Conservation (phyloP, 2,113 vertebrate genomes). For the Nerophis lumbriciformis region DNA sequence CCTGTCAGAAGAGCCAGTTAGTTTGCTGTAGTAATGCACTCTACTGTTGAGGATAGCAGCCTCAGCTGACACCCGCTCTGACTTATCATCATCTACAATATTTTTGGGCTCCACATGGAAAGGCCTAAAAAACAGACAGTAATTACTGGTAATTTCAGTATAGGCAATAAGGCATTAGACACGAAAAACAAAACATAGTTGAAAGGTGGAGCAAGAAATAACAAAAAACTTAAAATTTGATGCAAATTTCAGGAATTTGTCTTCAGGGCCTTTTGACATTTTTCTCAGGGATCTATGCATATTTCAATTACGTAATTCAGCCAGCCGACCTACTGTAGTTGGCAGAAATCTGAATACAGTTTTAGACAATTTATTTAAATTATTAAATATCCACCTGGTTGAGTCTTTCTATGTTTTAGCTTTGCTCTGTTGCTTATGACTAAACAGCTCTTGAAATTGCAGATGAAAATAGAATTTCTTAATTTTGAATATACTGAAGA, state of each 20-base stretch:
- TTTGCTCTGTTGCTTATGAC: neutral
- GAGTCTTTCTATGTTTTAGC: neutral
- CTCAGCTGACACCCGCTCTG: conserved; percentile 81
- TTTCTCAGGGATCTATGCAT: no score
- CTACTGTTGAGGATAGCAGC: conserved; percentile 90
- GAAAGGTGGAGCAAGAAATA: no score
- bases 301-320: no score
- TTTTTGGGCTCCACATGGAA: conserved; percentile 89
- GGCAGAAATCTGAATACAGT: no score
- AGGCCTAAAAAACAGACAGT: conserved; percentile 68
- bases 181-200: no score
- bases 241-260: no score
- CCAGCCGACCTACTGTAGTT: no score
- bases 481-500: neutral
- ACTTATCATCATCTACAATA: conserved; percentile 76
- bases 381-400: no score
- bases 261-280: no score
- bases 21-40: conserved; percentile 88
- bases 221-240: no score
- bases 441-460: neutral
- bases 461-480: neutral
- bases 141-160: neutral
- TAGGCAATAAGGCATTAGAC: no score
- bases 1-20: conserved; percentile 79
- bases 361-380: no score